Percentiles rank a stretch among this genome's conserved stretches.
Conservation (phyloP, 2,797 vertebrate genomes). For the Halcyon chelicuti region DNA sequence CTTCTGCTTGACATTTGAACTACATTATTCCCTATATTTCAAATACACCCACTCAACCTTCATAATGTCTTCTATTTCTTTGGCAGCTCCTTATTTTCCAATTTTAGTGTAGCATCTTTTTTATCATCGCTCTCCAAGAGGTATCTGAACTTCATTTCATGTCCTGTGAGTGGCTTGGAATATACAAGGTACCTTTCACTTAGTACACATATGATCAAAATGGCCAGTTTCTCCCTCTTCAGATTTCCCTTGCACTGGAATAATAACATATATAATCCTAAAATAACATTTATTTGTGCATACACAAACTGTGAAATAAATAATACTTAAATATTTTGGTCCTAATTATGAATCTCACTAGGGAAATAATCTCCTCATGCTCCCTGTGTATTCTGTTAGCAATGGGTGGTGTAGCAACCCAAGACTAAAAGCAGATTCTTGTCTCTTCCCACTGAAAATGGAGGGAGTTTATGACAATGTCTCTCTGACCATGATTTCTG, state of each 20-base stretch:
- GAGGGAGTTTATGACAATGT: neutral
- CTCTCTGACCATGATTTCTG: neutral
- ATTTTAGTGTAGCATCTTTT: neutral
- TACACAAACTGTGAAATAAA: neutral
- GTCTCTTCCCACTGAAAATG: neutral
- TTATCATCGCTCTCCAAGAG: neutral
- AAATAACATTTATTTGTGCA: neutral
- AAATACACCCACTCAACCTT: neutral
- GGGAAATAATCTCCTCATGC: neutral
- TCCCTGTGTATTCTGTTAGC: neutral
- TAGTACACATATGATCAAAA: neutral
- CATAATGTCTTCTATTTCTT: neutral
- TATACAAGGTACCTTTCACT: neutral
- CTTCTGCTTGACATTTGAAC: neutral
- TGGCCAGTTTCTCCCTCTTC: neutral
- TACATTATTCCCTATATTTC: neutral
- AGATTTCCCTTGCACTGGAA: neutral
- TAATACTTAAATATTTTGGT: neutral
- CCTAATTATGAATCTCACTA: neutral
- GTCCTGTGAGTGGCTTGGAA: neutral
- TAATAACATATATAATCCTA: neutral
- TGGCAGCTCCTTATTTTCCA: neutral
- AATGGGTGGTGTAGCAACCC: neutral
- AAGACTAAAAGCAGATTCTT: neutral
- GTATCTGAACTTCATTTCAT: neutral